Conservation (phyloP, 2,113 vertebrate genomes). For the Procavia capensis region DNA sequence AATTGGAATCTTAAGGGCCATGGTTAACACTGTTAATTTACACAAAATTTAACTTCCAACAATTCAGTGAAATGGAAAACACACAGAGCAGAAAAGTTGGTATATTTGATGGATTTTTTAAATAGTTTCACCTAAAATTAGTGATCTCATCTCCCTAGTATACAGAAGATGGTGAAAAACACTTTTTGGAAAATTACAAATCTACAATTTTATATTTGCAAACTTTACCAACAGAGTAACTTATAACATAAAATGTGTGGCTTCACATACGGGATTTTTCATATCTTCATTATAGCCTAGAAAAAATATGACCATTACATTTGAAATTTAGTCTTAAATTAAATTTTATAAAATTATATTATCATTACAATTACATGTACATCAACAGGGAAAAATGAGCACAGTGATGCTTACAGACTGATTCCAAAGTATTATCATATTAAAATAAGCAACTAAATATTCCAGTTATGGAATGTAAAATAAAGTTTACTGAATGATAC, state of each 20-base stretch:
- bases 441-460: conserved; percentile 79
- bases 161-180: not conserved
- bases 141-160: not conserved
- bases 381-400: not conserved
- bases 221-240: not conserved
- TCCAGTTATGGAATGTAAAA: conserved; percentile 77
- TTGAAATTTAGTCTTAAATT: not conserved
- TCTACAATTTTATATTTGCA: not conserved
- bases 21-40: not conserved
- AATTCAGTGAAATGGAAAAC: not conserved
- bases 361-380: not conserved
- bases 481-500: conserved; percentile 78
- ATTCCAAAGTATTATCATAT: conserved; percentile 45
- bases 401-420: not conserved
- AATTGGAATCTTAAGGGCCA: not conserved
- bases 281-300: not conserved
- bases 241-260: not conserved
- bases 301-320: not conserved
- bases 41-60: not conserved
- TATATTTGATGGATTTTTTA: not conserved
- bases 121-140: not conserved
- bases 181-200: not conserved
- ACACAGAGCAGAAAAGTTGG: not conserved
- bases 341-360: not conserved
- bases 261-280: not conserved